phyloP scores from a whole-genome alignment of 2,113 vertebrate species.

The Edolisoma coerulescens region DNA sequence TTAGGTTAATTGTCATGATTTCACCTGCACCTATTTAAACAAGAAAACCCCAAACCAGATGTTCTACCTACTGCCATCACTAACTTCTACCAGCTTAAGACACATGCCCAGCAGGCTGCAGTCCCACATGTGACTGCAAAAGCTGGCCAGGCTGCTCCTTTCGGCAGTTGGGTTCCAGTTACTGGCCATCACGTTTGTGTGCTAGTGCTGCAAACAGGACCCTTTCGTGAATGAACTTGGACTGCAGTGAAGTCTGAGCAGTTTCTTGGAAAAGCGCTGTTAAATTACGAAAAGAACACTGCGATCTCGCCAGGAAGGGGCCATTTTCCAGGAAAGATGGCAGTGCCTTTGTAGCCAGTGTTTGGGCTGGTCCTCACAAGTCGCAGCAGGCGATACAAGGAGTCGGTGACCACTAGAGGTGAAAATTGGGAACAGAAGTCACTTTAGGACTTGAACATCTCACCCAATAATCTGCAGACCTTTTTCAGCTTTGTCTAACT shows the following conservation, averaged over 20 bases:
- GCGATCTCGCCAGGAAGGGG: background rate
- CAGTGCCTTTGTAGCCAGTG: background rate
- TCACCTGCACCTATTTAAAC: background rate
- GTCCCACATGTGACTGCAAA: background rate
- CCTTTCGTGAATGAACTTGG: fast-evolving
- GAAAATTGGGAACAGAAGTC: background rate
- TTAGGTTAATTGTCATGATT: background rate
- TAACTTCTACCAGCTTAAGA: background rate
- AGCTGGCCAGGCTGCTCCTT: background rate
- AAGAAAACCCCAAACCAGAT: background rate
- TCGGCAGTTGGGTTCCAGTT: background rate
- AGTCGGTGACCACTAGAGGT: background rate
- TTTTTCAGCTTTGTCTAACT: background rate
- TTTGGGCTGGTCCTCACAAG: background rate
- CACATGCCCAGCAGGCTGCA: background rate
- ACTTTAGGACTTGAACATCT: background rate
- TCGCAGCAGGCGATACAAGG: fast-evolving
- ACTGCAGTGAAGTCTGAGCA: background rate
- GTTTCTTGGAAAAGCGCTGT: background rate
- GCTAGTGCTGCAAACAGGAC: background rate
- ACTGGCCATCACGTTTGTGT: fast-evolving
- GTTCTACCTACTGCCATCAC: background rate
- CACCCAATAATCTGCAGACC: background rate
- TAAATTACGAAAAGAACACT: background rate
- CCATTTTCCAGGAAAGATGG: background rate